phyloP scores from a whole-genome alignment of 2,113 vertebrate genomes.

The Nothocercus julius region DNA sequence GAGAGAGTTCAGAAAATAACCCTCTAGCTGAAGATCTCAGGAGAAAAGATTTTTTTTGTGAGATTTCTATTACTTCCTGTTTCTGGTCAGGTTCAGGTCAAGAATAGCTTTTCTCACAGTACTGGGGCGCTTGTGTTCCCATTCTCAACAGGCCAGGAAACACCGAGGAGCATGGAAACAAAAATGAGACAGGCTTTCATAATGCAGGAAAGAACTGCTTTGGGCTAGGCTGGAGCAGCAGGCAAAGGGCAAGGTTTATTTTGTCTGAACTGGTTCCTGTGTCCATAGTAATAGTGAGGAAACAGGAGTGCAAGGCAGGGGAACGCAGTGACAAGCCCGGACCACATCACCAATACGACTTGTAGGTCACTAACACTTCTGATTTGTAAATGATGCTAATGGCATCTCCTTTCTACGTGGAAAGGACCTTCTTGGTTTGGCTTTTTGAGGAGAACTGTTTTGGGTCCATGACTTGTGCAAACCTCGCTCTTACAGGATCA shows the following conservation, averaged over 20 bases:
- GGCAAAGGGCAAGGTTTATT: conserved; percentile 44
- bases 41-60: conserved; percentile 43
- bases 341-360: neutral
- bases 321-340: neutral
- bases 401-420: neutral
- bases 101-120: conserved; percentile 65
- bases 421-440: rapidly evolving
- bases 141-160: neutral
- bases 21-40: conserved; percentile 45
- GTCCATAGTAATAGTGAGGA: neutral
- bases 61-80: conserved; percentile 67
- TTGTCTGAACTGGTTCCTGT: conserved; percentile 58
- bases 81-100: conserved; percentile 72
- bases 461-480: neutral
- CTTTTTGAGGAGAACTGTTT: neutral
- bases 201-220: neutral
- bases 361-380: neutral
- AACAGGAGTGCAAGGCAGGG: neutral
- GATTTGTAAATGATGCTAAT: rapidly evolving
- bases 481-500: neutral
- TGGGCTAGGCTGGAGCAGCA: neutral
- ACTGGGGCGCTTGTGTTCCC: conserved; percentile 45
- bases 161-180: conserved; percentile 46
- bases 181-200: neutral
- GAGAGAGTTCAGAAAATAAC: conserved; percentile 53